Base-by-base conservation (phyloP, 2,113 vertebrate genomes). In the Equus quagga region DNA sequence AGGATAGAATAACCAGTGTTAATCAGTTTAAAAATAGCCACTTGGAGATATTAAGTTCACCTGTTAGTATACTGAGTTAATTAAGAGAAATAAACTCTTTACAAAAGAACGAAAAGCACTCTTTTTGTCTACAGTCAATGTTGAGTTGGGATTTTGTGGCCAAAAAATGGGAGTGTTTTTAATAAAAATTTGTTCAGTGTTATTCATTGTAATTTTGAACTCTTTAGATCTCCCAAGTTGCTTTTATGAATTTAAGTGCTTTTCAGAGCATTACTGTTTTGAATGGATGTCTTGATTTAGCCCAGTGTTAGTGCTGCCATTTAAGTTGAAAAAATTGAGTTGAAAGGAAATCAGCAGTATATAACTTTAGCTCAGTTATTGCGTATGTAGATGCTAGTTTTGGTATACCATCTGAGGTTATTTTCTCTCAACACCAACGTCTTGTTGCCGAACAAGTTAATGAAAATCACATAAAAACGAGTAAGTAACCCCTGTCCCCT, bases 241-340 rank as follows among this genome's bases (percentile, higher is more conserved):
- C 54, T 95, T 91, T 95, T 89, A 65, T 80, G n/a, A 96, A 85
- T 81, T 86, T 91, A 86, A 97, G 79, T 97, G 44, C 62, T 84
- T 96, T 97, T 96, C 46, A 36, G 11, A 69, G 9, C 58, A 15
- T 83, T 82, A 60, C 44, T 64, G 51, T 70, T 88, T 92, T 93
- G 62, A 94, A 81, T 65, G 28, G 91, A 90, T 90, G 49, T 67
- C 70, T 92, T 56, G 46, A 17, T 88, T 95, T 81, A 79, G 70
- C 69, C 46, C 8, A 67, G 28, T 92, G 33, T 75, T 96, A 72
- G 15, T 54, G 4, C 9, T 80, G 24, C 64, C 23, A 41, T 78
- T 79, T 95, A 89, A 81, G 41, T 11, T 89, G 72, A 88, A 69
- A 69, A 76, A 80, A 58, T 15, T 79, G 33, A 70, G 12, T 94